These are phyloP conservation scores for Nephotettix cincticeps DNA, from an alignment of 1,140 invertebrate species.

Conservation along the genomic window DNA sequence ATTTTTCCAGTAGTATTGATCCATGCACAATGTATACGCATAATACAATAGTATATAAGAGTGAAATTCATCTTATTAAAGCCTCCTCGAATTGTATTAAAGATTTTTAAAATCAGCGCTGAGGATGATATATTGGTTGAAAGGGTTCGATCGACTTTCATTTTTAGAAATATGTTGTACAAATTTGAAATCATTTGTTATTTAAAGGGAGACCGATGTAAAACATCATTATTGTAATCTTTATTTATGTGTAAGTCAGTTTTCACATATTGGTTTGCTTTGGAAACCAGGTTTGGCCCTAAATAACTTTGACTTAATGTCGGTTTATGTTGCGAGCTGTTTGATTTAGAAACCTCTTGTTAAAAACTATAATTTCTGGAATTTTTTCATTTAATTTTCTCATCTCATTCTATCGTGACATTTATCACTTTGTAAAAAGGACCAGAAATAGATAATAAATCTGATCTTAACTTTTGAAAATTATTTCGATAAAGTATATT, in stretches of 20 bases:
- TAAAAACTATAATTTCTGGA: no score
- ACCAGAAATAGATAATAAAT: no score
- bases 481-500: no score
- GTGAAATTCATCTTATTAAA: neutral
- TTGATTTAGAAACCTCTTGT: no score
- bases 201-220: neutral
- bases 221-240: neutral
- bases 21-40: conserved; percentile 19
- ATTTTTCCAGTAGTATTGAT: neutral
- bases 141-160: neutral
- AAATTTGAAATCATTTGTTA: neutral
- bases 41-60: conserved; percentile 6
- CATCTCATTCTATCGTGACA: no score
- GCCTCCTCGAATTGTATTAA: neutral
- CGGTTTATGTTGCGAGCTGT: no score
- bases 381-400: no score
- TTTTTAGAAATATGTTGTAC: neutral
- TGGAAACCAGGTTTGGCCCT: neutral
- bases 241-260: neutral
- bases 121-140: neutral
- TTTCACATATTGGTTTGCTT: neutral
- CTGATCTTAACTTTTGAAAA: no score
- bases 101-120: neutral
- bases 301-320: no score
- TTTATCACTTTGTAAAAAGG: no score